Conservation (phyloP, 2,888 invertebrate genomes). For the Prosapia bicincta region DNA sequence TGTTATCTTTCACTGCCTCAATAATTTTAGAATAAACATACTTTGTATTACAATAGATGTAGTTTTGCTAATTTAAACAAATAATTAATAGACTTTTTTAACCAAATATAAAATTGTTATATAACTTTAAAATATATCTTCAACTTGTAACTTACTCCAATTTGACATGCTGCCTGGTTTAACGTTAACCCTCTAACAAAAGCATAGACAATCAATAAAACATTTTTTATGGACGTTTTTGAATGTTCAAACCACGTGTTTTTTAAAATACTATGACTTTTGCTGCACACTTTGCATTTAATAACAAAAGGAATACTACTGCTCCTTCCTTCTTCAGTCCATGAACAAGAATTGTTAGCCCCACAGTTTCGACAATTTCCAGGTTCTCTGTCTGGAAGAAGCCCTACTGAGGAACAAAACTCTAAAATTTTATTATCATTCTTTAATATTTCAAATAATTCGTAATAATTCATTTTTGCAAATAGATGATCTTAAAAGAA, state of each 20-base stretch:
- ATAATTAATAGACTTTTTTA: too few species aligned
- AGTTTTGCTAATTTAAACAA: too few species aligned
- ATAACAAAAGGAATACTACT: neutral
- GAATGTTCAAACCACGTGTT: neutral
- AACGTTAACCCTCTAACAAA: neutral
- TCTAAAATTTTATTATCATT: neutral
- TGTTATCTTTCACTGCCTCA: too few species aligned
- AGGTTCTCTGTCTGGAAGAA: neutral
- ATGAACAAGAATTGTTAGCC: neutral
- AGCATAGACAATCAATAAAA: neutral
- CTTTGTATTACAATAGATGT: too few species aligned
- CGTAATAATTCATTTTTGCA: neutral
- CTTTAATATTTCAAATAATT: neutral
- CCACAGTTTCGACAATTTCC: neutral
- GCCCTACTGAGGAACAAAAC: neutral
- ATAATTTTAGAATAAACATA: too few species aligned
- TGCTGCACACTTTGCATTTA: neutral
- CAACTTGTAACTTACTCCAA: neutral
- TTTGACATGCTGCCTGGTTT: neutral
- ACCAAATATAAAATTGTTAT: too few species aligned
- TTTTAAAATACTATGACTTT: neutral
- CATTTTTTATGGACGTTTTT: neutral
- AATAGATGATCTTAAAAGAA: too few species aligned
- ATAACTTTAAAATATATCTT: too few species aligned
- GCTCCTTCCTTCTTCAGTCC: neutral